Evolutionary conservation across 2,797 vertebrate species (phyloP), one percentile per base, ranked within the genome.

Genomic region (Anomalospiza imberbis): DNA sequence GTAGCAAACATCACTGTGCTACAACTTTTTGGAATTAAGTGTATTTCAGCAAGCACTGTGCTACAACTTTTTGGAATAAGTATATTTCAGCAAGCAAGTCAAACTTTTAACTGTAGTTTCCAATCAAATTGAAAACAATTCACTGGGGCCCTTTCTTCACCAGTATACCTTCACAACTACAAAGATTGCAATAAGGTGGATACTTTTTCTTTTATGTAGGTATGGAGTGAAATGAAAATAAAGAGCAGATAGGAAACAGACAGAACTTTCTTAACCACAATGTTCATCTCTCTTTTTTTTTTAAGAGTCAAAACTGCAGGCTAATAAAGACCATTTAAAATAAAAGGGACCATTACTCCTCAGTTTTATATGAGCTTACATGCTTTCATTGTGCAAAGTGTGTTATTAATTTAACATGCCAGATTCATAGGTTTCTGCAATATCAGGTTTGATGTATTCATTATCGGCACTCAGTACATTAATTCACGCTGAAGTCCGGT

Each of bases 381-480:
- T 97, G 97, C 98, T 98, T 98, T 98, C 97, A 98, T 97, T 98
- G 98, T 98, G 97, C 97, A 98, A 97, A 98, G 98, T 98, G 98
- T 98, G 98, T 99, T 99, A 99, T 99, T 99, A 99, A 99, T 99
- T 99, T 99, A 99, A 99, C 98, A 99, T 99, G 99, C 99, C 98
- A 99, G 98, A 99, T 99, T 99, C 99, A 99, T 99, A 99, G 98
- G 99, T 99, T 99, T 99, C 99, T 99, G 99, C 98, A 99, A 99
- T 98, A 99, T 98, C 98, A 98, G 98, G 98, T 99, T 98, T 98
- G 98, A 99, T 98, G 98, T 98, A 98, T 98, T 98, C 98, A 98
- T 98, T 98, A 99, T 98, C 98, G 98, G 98, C 98, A 98, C 98
- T 99, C 98, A 98, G 98, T 98, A 98, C 98, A 99, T 99, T 99